Percentiles rank a stretch among this genome's conserved stretches.
phyloP scores from a whole-genome alignment of 2,888 invertebrate genomes.

The Ditula angustiorana region DNA sequence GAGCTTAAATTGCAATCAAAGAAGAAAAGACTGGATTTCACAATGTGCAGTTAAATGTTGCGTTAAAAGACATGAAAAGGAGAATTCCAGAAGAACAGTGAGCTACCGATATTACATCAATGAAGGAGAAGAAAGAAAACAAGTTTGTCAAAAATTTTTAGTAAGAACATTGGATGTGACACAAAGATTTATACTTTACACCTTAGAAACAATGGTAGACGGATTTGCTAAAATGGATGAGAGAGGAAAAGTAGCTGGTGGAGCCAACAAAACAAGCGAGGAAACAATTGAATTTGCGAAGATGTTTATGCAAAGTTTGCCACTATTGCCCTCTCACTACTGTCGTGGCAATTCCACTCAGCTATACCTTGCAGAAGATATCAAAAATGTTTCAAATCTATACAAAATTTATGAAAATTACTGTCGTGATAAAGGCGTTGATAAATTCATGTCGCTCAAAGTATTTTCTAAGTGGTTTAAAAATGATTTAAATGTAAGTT shows the following conservation, averaged over 20 bases:
- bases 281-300: not conserved
- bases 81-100: too few species aligned
- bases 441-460: not conserved
- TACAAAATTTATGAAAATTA: not conserved
- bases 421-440: not conserved
- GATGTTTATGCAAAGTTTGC: not conserved
- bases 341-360: not conserved
- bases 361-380: conserved; percentile 1
- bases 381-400: conserved; percentile 9
- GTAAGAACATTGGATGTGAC: not conserved
- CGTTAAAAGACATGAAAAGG: too few species aligned
- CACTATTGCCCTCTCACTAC: conserved; percentile 8
- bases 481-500: not conserved
- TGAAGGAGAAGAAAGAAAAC: conserved; percentile 5
- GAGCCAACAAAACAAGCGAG: not conserved
- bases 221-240: not conserved
- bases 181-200: conserved; percentile 1
- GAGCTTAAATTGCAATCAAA: too few species aligned
- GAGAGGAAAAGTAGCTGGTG: not conserved
- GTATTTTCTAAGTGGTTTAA: not conserved
- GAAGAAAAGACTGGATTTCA: too few species aligned
- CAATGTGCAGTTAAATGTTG: too few species aligned
- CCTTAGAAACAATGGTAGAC: not conserved
- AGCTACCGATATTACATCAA: conserved; percentile 3
- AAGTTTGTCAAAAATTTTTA: conserved; percentile 1